A percentile compares a stretch with the other conserved stretches of the same genome.
These are phyloP conservation scores for Drosophila athabasca DNA, from an alignment of 1,140 invertebrate genomes.

Conservation along the genomic window DNA sequence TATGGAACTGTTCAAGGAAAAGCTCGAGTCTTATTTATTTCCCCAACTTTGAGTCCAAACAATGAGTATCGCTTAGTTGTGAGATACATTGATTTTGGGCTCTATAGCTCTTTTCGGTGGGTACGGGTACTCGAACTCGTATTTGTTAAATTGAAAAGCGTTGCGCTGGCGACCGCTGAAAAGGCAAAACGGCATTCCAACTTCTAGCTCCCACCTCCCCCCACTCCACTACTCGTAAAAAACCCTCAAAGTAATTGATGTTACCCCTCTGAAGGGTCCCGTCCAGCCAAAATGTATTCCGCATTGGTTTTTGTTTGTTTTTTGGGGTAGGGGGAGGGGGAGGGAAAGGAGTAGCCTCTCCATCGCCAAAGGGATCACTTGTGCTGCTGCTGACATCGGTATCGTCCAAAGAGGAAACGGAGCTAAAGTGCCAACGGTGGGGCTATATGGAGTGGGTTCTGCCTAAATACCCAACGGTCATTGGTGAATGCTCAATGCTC, in stretches of 20 bases:
- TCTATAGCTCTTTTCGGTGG: conserved; percentile 13
- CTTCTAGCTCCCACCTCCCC: conserved; percentile 7
- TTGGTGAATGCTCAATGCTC: neutral
- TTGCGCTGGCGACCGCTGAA: conserved; percentile 55
- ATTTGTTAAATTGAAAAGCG: conserved; percentile 75
- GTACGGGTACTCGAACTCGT: conserved; percentile 44
- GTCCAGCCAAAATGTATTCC: conserved; percentile 11
- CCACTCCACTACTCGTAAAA: conserved; percentile 19
- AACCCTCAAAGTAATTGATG: conserved; percentile 78
- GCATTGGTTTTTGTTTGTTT: conserved; percentile 36
- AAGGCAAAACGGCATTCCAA: conserved; percentile 58
- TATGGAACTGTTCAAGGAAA: no score
- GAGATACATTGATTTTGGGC: no score
- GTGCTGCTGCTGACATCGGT: conserved; percentile 2
- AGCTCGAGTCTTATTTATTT: no score
- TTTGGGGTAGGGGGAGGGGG: no score
- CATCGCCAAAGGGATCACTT: neutral
- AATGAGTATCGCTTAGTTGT: no score
- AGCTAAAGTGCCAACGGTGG: neutral
- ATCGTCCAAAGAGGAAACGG: conserved; percentile 12
- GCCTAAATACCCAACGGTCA: neutral
- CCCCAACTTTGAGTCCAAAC: no score
- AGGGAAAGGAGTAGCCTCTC: neutral
- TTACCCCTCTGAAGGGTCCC: conserved; percentile 36
- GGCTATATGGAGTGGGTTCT: neutral